A percentile compares a stretch with the other conserved stretches of the same genome.
phyloP scores from a whole-genome alignment of 1,140 invertebrate species.

The Eurosta solidaginis region DNA sequence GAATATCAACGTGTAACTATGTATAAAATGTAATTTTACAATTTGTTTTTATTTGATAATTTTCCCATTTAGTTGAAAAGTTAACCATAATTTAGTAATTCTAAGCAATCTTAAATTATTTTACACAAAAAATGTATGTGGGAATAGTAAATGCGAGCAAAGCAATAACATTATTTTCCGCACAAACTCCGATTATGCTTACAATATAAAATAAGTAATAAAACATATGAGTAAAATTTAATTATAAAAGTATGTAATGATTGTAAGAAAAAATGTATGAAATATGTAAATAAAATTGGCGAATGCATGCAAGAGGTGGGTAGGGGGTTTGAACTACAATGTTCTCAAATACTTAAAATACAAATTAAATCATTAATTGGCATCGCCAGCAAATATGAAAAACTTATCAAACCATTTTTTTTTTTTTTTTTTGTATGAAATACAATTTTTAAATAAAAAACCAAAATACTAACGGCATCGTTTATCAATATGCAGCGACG shows the following conservation, averaged over 20 bases:
- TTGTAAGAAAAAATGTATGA: not conserved
- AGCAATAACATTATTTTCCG: not conserved
- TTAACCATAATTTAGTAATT: not conserved
- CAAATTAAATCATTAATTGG: not conserved
- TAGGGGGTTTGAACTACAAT: not conserved
- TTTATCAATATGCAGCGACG: not conserved
- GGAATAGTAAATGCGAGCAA: not conserved
- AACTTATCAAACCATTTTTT: not conserved
- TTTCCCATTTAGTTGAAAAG: not conserved
- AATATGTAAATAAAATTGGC: not conserved
- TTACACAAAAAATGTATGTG: not conserved
- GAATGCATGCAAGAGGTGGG: not conserved
- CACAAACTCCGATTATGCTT: not conserved
- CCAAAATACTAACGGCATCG: not conserved
- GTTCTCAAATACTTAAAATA: not conserved
- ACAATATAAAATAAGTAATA: not conserved
- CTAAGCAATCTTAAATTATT: not conserved
- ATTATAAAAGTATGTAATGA: not conserved
- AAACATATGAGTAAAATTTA: constrained; percentile 8
- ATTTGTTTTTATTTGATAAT: not conserved
- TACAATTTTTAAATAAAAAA: not conserved
- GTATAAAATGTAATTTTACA: not conserved
- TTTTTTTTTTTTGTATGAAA: not conserved
- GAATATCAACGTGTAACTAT: too few relatives aligned
- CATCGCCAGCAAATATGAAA: not conserved